Percentiles rank a stretch among this genome's conserved stretches.
These are phyloP conservation scores for Mus spretus DNA, from an alignment of 2,797 vertebrate species.

Conservation along the genomic window DNA sequence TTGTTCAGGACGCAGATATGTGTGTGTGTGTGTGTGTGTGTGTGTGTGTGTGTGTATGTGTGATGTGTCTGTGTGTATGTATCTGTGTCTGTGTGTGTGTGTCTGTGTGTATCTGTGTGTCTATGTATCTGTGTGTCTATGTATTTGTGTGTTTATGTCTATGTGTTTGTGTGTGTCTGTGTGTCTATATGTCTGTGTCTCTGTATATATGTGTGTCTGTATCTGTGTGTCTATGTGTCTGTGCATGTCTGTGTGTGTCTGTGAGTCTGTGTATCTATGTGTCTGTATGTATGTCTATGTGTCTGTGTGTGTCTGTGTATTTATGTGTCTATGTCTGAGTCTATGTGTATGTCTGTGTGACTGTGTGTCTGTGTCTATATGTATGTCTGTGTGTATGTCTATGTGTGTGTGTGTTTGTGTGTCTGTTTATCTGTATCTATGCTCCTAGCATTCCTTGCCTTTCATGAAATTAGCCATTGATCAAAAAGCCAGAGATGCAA, in stretches of 20 bases:
- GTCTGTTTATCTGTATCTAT: neutral
- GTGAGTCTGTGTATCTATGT: no score
- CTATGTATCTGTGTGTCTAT: neutral
- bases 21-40: neutral
- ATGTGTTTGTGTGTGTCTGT: neutral
- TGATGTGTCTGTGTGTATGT: neutral
- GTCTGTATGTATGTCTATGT: neutral
- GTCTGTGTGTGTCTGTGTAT: neutral
- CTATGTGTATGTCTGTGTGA: neutral
- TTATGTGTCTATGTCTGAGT: neutral
- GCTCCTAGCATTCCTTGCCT: neutral
- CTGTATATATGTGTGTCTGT: no score
- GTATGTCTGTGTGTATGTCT: neutral
- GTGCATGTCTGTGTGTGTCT: neutral
- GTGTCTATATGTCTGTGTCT: neutral
- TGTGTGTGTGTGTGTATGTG: neutral
- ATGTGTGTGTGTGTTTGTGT: neutral
- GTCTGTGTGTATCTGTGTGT: neutral
- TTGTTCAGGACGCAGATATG: conserved; percentile 18
- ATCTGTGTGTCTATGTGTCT: neutral
- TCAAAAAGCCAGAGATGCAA: conserved; percentile 87
- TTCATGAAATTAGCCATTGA: conserved; percentile 86
- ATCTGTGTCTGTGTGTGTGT: no score
- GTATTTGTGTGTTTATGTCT: neutral
- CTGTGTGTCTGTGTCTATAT: neutral